A percentile compares a stretch with the other conserved stretches of the same genome.
Conservation (phyloP, 2,797 vertebrate genomes). For the Darevskia nairensis region DNA sequence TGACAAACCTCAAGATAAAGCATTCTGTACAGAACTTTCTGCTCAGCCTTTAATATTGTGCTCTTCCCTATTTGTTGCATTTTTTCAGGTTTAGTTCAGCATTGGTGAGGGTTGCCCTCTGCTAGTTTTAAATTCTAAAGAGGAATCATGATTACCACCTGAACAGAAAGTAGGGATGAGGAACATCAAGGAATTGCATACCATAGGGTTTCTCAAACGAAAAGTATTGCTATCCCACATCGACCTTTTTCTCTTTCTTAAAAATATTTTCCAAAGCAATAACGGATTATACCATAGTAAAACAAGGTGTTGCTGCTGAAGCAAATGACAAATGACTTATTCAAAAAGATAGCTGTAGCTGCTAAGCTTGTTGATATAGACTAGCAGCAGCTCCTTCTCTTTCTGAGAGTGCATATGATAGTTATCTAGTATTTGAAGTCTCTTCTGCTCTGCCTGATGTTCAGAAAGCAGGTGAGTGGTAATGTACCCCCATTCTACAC, state of each 20-base stretch:
- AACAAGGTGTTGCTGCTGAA: not conserved
- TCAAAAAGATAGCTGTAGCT: not conserved
- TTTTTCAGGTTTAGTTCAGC: not conserved
- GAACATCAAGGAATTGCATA: not conserved
- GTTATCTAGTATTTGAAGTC: not conserved
- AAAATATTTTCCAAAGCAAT: not conserved
- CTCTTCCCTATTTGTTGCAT: not conserved
- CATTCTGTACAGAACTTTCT: not conserved
- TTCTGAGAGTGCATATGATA: too few relatives aligned
- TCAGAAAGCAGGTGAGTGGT: not conserved
- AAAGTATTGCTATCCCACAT: not conserved
- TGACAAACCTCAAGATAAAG: not conserved
- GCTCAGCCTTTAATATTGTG: not conserved
- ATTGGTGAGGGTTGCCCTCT: not conserved
- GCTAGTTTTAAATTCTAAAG: not conserved
- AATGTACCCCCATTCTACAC: not conserved
- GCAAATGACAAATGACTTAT: not conserved
- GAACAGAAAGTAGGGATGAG: not conserved
- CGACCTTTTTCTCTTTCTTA: not conserved
- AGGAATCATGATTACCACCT: not conserved
- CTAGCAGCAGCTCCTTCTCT: too few relatives aligned
- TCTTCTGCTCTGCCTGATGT: not conserved
- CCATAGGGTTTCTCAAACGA: not conserved
- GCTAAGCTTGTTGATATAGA: not conserved
- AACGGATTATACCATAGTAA: not conserved